These are phyloP conservation scores for Podarcis muralis DNA, from an alignment of 2,113 vertebrate species.

Conservation along the genomic window DNA sequence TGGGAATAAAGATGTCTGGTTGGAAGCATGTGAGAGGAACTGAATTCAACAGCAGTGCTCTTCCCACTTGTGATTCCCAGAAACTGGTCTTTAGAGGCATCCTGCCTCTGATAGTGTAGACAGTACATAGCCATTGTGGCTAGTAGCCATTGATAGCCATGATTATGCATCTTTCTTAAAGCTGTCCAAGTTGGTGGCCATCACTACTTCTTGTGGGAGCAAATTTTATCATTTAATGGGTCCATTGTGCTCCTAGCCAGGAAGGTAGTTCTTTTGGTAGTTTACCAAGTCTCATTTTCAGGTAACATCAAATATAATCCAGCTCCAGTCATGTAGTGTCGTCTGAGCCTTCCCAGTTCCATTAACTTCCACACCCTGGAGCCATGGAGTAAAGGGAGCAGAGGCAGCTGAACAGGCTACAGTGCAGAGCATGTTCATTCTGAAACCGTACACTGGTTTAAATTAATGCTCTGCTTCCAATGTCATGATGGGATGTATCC, in stretches of 20 bases:
- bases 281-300: background rate
- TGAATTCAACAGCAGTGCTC: too few relatives aligned
- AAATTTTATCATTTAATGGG: background rate
- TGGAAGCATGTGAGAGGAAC: background rate
- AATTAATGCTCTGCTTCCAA: too few relatives aligned
- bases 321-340: background rate
- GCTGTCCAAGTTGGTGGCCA: too few relatives aligned
- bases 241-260: background rate
- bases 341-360: background rate
- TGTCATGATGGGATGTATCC: too few relatives aligned
- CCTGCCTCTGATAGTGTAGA: too few relatives aligned
- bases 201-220: background rate
- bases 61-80: too few relatives aligned
- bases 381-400: background rate
- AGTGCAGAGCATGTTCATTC: background rate
- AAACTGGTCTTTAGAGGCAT: too few relatives aligned
- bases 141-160: too few relatives aligned
- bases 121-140: too few relatives aligned
- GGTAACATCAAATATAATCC: background rate
- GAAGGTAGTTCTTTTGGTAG: background rate
- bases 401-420: background rate
- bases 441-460: background rate
- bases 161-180: too few relatives aligned
- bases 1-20: background rate
- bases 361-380: background rate